Conservation (phyloP, 1,140 invertebrate species). For the silkworm (Bombyx mori) region DNA sequence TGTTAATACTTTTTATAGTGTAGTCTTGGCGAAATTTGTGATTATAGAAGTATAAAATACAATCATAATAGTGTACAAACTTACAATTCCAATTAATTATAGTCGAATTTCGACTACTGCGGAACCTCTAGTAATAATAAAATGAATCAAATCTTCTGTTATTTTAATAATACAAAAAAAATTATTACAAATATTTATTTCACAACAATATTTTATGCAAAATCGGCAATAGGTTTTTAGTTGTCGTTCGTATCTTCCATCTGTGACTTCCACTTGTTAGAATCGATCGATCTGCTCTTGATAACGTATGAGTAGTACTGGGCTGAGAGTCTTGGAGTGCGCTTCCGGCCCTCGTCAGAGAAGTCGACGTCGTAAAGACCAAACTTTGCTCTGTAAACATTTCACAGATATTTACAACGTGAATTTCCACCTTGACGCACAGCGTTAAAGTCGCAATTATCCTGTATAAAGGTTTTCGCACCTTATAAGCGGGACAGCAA, state of each 20-base stretch:
- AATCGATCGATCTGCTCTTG: not conserved
- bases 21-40: too few species aligned
- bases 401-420: not conserved
- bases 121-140: too few species aligned
- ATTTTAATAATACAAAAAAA: not conserved
- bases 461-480: not conserved
- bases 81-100: too few species aligned
- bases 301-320: not conserved
- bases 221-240: not conserved
- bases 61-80: too few species aligned
- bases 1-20: too few species aligned
- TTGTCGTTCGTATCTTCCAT: not conserved
- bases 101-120: too few species aligned
- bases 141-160: too few species aligned
- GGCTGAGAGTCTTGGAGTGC: conserved; percentile 77
- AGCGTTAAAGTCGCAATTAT: not conserved
- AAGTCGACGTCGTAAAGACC: conserved; percentile 82
- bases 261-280: conserved; percentile 12
- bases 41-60: too few species aligned
- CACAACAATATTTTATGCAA: not conserved
- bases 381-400: conserved; percentile 71
- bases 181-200: not conserved
- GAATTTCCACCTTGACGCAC: not conserved
- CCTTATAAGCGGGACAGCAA: too few species aligned
- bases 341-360: conserved; percentile 69